Evolutionary conservation across 2,113 vertebrate species (phyloP), one percentile per base, ranked within the genome.

Genomic region (Poeciliopsis prolifica): DNA sequence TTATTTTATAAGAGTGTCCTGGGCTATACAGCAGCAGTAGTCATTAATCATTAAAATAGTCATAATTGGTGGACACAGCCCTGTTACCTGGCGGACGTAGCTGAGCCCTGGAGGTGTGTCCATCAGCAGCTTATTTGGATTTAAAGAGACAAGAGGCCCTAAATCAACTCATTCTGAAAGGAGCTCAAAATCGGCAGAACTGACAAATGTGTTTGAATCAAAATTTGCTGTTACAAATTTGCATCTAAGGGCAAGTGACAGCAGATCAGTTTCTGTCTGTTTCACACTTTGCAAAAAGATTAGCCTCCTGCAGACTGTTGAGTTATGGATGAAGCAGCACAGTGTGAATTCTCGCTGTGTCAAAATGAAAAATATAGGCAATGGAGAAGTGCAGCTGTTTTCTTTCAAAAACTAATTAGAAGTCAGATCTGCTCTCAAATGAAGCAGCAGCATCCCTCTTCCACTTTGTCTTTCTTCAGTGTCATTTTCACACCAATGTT

Each of bases 351-450:
- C 40, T 30, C 70, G 65, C 62, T 10, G 9, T 67, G 68, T 70
- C 44, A 67, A 81, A 79, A 63, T 78, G 78, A 79, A 75, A 83
- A 72, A 81, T 51, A 65, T 40, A 48, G 61, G 14, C 60, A 40
- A n/a, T 19, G 60, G 65, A 68, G 67, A 17, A 51, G 29, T 26
- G 30, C 76, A 84, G 80, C 85, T 81, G 74, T 75, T 83, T 66
- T 62, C 68, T 7, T 71, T 11, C 67, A 29, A 42, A 48, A 28
- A 72, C 69, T 76, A 88, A 87, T 79, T 79, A 81, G 65, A 58
- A 42, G 29, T 4, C 22, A 26, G 37, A 68, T 70, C 58, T 66
- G 68, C 58, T 72, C 44, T 30, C 54, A 70, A 77, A 77, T 54
- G 30, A 77, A n/a, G 62, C 1, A 3, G 17, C 79, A 28, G 80